Percentiles rank a stretch among this genome's conserved stretches.
Conservation (phyloP, 1,140 invertebrate genomes). For the Temnothorax longispinosus region DNA sequence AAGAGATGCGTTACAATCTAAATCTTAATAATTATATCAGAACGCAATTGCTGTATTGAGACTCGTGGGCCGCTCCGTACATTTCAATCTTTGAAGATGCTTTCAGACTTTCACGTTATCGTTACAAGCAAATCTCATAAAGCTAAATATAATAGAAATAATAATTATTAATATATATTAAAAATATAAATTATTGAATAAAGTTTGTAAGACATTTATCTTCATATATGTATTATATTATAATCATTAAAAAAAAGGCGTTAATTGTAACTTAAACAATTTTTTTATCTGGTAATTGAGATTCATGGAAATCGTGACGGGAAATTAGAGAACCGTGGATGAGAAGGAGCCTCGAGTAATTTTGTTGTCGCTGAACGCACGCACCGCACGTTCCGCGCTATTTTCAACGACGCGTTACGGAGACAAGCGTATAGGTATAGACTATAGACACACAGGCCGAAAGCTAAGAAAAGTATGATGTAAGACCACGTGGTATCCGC, state of each 20-base stretch:
- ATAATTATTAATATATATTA: not conserved
- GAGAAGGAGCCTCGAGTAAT: not conserved
- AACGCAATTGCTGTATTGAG: not conserved
- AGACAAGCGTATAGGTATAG: not conserved
- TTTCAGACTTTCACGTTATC: not conserved
- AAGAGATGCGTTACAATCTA: not conserved
- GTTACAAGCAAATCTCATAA: not conserved
- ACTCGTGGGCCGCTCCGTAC: not conserved
- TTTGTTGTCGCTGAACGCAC: not conserved
- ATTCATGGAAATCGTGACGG: not conserved
- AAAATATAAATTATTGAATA: not conserved
- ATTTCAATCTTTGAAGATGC: not conserved
- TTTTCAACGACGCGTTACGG: slow-evolving; percentile 16
- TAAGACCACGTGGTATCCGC: slow-evolving; percentile 68
- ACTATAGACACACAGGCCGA: not conserved
- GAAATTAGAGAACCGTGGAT: not conserved
- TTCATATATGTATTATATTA: not conserved
- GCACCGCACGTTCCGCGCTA: not conserved
- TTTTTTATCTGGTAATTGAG: not conserved
- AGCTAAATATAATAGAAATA: not conserved
- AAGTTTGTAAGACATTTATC: not conserved
- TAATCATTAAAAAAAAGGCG: not conserved
- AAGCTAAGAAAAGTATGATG: slow-evolving; percentile 65
- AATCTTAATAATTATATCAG: slow-evolving; percentile 10
- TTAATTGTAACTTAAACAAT: not conserved